phyloP scores from a whole-genome alignment of 2,888 invertebrate species.

The Ophioninae sp. region DNA sequence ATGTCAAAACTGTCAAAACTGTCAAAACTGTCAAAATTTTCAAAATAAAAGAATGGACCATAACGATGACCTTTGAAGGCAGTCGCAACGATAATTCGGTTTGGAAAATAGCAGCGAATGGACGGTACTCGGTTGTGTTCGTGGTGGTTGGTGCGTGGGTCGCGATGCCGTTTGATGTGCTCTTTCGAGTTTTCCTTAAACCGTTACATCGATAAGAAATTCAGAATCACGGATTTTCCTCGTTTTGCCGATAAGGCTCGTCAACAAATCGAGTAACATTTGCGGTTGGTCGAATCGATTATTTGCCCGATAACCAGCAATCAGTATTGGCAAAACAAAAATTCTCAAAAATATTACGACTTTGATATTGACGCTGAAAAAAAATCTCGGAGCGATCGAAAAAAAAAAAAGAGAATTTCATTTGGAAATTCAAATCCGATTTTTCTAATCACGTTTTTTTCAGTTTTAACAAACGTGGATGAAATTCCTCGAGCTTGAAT shows the following conservation, averaged over 20 bases:
- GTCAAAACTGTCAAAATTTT: conserved; percentile 65
- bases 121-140: conserved; percentile 75
- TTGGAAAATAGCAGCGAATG: conserved; percentile 76
- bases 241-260: neutral
- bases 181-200: conserved; percentile 60
- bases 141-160: conserved; percentile 72
- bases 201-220: conserved; percentile 18
- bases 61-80: neutral
- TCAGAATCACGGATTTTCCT: conserved; percentile 40
- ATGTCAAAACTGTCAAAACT: conserved; percentile 67
- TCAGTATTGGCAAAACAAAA: too few species aligned
- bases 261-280: neutral
- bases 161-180: conserved; percentile 69
- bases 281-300: neutral
- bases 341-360: too few species aligned
- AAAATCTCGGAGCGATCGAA: too few species aligned
- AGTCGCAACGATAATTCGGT: conserved; percentile 60
- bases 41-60: neutral
- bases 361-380: too few species aligned
- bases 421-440: too few species aligned
- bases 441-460: too few species aligned
- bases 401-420: too few species aligned
- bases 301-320: too few species aligned
- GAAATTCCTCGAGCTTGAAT: too few species aligned
- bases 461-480: too few species aligned